A percentile compares a stretch with the other conserved stretches of the same genome.
Evolutionary conservation across 2,888 invertebrate genomes (phyloP).

Genomic region (Morinoia aosen): DNA sequence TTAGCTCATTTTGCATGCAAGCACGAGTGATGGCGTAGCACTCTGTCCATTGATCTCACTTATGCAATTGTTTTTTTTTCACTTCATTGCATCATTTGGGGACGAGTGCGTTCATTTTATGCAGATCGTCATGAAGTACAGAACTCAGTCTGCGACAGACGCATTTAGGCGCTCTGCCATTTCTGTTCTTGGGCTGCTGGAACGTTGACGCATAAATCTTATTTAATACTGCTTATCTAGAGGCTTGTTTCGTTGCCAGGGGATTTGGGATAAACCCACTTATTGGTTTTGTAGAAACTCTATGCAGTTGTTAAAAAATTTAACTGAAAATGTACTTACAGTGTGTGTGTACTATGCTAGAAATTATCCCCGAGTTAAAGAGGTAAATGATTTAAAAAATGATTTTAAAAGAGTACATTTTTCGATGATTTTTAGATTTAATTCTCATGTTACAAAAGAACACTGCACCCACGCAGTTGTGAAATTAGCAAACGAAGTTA

Average conservation of each 20-base stretch:
- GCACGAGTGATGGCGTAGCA: no score
- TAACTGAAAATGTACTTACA: background rate
- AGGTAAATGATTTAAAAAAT: background rate
- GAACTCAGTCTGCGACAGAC: no score
- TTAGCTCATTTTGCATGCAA: no score
- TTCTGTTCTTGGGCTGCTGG: no score
- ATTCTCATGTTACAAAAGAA: background rate
- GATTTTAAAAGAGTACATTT: background rate
- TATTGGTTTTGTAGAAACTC: background rate
- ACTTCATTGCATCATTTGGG: no score
- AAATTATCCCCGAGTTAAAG: background rate
- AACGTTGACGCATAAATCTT: no score
- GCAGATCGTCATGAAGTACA: no score
- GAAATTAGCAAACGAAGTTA: background rate
- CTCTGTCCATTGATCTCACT: no score
- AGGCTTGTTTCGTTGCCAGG: background rate
- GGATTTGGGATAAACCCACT: background rate
- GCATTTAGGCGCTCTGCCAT: no score
- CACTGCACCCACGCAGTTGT: background rate
- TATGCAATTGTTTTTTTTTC: no score
- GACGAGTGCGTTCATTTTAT: no score
- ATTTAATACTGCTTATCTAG: no score
- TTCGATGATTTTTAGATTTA: background rate
- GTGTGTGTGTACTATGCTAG: background rate
- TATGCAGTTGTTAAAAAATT: background rate